Evolutionary conservation across 2,797 vertebrate species (phyloP).

Genomic region (Sebastes variabilis): DNA sequence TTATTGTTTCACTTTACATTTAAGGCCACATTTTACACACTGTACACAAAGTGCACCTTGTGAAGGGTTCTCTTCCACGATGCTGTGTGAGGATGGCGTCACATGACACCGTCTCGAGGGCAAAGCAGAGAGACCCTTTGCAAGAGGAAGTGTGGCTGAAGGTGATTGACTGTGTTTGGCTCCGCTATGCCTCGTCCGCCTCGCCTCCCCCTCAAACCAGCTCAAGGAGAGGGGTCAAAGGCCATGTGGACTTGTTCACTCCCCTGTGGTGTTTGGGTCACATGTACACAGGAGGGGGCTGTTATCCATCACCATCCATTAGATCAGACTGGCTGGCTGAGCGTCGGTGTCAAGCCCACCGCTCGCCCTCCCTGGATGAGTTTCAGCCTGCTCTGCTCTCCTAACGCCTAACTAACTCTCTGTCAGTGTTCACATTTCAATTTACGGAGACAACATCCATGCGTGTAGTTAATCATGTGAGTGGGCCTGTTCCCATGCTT

Average conservation of each 20-base stretch:
- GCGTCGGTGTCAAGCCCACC: slow-evolving; percentile 24
- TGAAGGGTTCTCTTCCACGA: background rate
- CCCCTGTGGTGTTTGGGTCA: slow-evolving; percentile 60
- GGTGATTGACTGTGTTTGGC: slow-evolving; percentile 55
- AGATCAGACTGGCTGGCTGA: slow-evolving; percentile 45
- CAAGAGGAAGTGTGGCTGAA: slow-evolving; percentile 42
- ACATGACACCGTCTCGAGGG: slow-evolving; percentile 1
- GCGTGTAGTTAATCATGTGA: background rate
- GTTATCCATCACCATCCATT: slow-evolving; percentile 68
- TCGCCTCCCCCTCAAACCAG: slow-evolving; percentile 16
- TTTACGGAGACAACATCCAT: background rate
- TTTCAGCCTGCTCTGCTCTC: slow-evolving; percentile 3
- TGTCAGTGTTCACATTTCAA: background rate
- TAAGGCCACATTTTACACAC: background rate
- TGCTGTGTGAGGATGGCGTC: background rate
- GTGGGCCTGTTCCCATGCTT: background rate
- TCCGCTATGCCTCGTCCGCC: slow-evolving; percentile 15
- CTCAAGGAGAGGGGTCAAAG: slow-evolving; percentile 47
- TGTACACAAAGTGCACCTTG: background rate
- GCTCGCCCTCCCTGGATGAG: background rate
- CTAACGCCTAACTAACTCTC: background rate
- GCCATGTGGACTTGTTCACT: slow-evolving; percentile 49
- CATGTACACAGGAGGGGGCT: slow-evolving; percentile 52
- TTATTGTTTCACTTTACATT: background rate
- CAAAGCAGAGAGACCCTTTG: background rate